Evolutionary conservation across 2,888 invertebrate species (phyloP).

Genomic region (Zootermopsis nevadensis): DNA sequence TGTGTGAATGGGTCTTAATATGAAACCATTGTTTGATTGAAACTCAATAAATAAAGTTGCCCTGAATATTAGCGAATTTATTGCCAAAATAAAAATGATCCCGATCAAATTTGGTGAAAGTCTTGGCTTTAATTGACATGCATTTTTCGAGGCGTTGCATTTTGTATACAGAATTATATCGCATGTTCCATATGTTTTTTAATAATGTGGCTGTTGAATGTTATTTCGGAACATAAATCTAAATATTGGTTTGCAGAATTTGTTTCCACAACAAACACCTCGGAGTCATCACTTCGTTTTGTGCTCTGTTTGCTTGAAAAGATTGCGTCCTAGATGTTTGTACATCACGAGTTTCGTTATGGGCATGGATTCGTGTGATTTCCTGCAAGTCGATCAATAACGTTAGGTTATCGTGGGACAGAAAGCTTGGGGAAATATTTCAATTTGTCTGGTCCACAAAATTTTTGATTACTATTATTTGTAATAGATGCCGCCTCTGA

Average conservation of each 20-base stretch:
- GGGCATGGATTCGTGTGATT: neutral
- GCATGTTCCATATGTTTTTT: neutral
- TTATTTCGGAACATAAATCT: neutral
- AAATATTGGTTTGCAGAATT: conserved; percentile 14
- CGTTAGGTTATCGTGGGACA: neutral
- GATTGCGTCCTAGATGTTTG: neutral
- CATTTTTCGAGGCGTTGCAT: too few relatives aligned
- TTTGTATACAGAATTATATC: too few relatives aligned
- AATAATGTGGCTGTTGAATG: neutral
- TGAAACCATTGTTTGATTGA: too few relatives aligned
- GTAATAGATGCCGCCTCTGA: neutral
- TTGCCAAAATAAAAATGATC: too few relatives aligned
- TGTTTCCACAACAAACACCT: conserved; percentile 7
- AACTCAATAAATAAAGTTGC: too few relatives aligned
- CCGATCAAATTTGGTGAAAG: too few relatives aligned
- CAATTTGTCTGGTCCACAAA: neutral
- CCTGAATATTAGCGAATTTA: too few relatives aligned
- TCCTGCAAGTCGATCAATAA: neutral
- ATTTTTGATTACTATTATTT: too few relatives aligned
- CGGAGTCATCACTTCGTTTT: neutral
- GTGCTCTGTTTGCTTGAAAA: neutral
- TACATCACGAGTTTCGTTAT: neutral
- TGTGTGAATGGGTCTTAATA: too few relatives aligned
- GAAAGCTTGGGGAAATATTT: neutral
- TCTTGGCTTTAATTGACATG: too few relatives aligned